Evolutionary conservation across 2,113 vertebrate species (phyloP).

Genomic region (Ardeotis arabs): DNA sequence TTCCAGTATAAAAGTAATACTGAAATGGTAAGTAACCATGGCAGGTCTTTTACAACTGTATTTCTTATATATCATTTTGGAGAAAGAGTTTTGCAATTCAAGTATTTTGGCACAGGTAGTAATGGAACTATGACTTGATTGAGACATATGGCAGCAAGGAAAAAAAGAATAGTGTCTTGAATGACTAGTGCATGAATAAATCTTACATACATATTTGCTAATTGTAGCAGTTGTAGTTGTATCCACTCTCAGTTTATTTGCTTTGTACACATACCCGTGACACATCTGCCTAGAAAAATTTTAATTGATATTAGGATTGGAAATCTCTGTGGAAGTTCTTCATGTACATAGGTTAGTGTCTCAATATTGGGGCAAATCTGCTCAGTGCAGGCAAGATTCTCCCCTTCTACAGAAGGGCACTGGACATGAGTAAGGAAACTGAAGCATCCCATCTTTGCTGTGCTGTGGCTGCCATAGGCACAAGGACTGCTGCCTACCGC

Average conservation of each 20-base stretch:
- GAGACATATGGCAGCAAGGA: not conserved
- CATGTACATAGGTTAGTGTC: not conserved
- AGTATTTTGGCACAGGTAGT: not conserved
- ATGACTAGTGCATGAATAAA: not conserved
- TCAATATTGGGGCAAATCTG: not conserved
- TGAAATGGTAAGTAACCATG: not conserved
- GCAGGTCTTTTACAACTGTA: not conserved
- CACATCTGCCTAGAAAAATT: not conserved
- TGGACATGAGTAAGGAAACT: fast-evolving
- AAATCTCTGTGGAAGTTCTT: not conserved
- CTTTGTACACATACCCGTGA: not conserved
- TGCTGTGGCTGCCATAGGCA: not conserved
- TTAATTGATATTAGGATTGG: not conserved
- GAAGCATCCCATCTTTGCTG: not conserved
- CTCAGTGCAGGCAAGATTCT: not conserved
- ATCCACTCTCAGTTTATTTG: not conserved
- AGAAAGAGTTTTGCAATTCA: not conserved
- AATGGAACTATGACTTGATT: not conserved
- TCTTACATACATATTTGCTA: not conserved
- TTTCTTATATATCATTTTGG: not conserved
- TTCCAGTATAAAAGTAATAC: not conserved
- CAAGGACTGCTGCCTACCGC: not conserved
- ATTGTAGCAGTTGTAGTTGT: not conserved
- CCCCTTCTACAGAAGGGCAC: not conserved
- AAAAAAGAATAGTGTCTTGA: not conserved